Base-by-base conservation (phyloP, 1,140 invertebrate species). In the Maniola jurtina region DNA sequence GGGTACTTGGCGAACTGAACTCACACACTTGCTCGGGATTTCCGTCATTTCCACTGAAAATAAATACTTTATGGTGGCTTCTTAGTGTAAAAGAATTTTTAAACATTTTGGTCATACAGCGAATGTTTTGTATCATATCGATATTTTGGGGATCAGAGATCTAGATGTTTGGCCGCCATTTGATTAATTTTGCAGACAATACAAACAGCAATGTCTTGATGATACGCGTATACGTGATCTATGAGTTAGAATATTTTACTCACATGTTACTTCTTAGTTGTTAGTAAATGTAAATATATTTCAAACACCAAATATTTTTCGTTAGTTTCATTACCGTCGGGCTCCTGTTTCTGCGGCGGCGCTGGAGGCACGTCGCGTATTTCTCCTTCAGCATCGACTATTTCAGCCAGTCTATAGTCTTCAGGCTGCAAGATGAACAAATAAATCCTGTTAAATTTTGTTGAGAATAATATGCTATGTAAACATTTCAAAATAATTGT, bases 11-110 rank as follows among this genome's bases (percentile, higher is more conserved):
- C 96, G 94, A 5, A 93, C 93, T 40, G 94, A 92, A n/a, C 94
- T 93, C 5, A 98, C 92, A 84, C 98, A 98, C 89, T 99, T 99
- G 7, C 96, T 97, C 25, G 97, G 97, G 70, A 96, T 93, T 83
- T 98, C 96, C 9, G 93, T 84, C 50, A 93, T 84, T 71, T 94
- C 93, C 88, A 93, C 92, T 91, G 84, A 8, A 81, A 79, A 70
- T 66, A 52, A 16, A 52, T n/a, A n/a, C n/a, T n/a, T n/a, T n/a
- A 6, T 16, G 10, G 15, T 16, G 0, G 2, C 40, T 42, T 42
- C 40, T 25, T 25, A 25, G 4, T 25, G 25, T 25, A 2, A 25
- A 25, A 25, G 25, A 25, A n/a, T n/a, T n/a, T n/a, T n/a, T n/a
- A n/a, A n/a, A n/a, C n/a, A n/a, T n/a, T n/a, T n/a, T n/a, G n/a